Evolutionary conservation across 1,140 invertebrate species (phyloP), one percentile per base, ranked within the genome.

Genomic region (Vanessa tameamea): DNA sequence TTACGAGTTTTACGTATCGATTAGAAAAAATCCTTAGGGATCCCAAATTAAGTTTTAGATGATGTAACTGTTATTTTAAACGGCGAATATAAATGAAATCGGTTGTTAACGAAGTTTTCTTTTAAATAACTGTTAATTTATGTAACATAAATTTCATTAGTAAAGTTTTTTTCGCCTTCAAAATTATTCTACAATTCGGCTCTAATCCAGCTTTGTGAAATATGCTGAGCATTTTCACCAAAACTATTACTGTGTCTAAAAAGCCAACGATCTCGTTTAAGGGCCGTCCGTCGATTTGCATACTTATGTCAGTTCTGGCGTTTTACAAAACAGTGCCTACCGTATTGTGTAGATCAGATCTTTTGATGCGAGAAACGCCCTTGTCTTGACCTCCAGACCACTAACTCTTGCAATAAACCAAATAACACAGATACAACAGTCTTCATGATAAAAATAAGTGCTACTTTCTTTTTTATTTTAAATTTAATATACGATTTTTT

Each of bases 381-480:
- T 69, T 59, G 20, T 11, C 53, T 47, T 64, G 69, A 63, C 69
- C 69, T 71, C 31, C 11, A 64, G 61, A 64, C 59, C 61, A 47
- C 69, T 15, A 72, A 61, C n/a, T 37, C 14, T 13, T 37, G 31
- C 63, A 72, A 65, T 65, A 72, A 72, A 72, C 15, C 20, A 57
- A 65, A 64, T 67, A 37, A n/a, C 43, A 47, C 50, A 59, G 43
- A 57, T 31, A 31, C 61, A 53, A 47, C 59, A 53, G 63, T 37
- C 50, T 71, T 3, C 15, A 50, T 31, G 16, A 57, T 65, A 72
- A 72, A 72, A 72, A 65, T 72, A 71, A 64, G 65, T 50, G 48
- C 50, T 48, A 26, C 61, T 12, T 51, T 51, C 61, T 15, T 15
- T 71, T 71, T 72, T 26, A n/a, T 69, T 15, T 69, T 55, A 23